Percentiles rank a stretch among this genome's conserved stretches.
phyloP scores from a whole-genome alignment of 2,113 vertebrate species.

The Acrocephalus arundinaceus region DNA sequence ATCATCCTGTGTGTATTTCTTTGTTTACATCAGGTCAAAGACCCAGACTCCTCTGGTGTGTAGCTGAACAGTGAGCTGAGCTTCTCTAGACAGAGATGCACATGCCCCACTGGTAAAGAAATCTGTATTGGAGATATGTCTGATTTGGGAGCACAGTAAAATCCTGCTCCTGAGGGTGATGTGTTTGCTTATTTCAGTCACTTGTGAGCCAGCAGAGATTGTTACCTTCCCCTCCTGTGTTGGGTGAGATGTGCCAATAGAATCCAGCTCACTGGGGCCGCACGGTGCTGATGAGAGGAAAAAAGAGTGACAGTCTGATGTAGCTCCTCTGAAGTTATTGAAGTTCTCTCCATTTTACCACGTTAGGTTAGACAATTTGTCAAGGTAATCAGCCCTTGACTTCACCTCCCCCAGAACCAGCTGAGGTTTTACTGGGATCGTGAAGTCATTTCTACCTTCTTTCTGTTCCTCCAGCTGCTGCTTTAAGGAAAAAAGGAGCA shows the following conservation, averaged over 20 bases:
- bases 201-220: not conserved
- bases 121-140: not conserved
- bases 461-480: not conserved
- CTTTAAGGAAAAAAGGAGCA: slow-evolving; percentile 6
- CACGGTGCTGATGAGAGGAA: not conserved
- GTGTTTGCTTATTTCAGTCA: not conserved
- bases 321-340: not conserved
- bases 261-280: not conserved
- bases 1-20: not conserved
- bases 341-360: not conserved
- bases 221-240: not conserved
- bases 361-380: not conserved
- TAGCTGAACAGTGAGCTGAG: not conserved
- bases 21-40: not conserved
- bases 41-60: not conserved
- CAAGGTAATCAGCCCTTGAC: not conserved
- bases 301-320: not conserved
- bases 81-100: not conserved
- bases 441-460: not conserved
- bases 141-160: not conserved
- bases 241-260: not conserved
- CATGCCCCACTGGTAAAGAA: not conserved
- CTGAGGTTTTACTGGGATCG: not conserved
- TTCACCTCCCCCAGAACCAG: not conserved
- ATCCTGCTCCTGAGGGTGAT: not conserved